Base-by-base conservation (phyloP, 2,888 invertebrate genomes). In the Mycogona germanica region DNA sequence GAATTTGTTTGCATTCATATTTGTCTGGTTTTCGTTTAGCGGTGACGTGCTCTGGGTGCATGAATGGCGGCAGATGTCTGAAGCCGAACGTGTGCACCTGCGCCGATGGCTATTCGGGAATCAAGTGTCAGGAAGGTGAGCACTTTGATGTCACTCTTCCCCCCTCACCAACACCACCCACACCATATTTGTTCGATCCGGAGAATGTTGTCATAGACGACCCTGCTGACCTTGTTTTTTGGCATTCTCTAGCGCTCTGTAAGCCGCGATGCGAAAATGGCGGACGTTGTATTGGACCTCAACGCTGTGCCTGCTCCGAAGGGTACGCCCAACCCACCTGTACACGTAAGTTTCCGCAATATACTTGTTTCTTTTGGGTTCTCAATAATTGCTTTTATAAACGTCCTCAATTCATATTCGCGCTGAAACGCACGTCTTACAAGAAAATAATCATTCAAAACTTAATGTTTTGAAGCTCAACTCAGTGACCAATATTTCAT, bases 221-320 rank as follows among this genome's bases (percentile, higher is more conserved):
- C 25, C 12, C 19, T 37, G 14, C 37, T 49, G 19, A 17, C 29
- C 12, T 50, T 38, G 23, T 50, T 40, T 23, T 17, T 45, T 44
- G 14, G 2, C 30, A 6, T 30, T 26, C 21, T 21, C 26, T 29
- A 53, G 50, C 37, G 9, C 42, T 51, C 21, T 55, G 55, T 42
- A 42, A 41, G n/a, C 12, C 32, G 17, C 44, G 42, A 7, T 55
- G 55, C 35, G 7, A 42, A 29, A 55, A 55, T 49, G 55, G 55
- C 19, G 55, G 55, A 3, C 55, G 55, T n/a, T 55, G 55, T 29
- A 49, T 55, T 25, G 49, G 42, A 21, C 55, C 55, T 28, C 19
- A 55, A 29, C 41, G 29, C 26, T 55, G 55, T 29, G 19, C 40
- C 25, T 55, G 55, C 23, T 25, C 44, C 26, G 49, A 28, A 17